phyloP scores from a whole-genome alignment of 1,140 invertebrate species.

The Microplitis mediator region DNA sequence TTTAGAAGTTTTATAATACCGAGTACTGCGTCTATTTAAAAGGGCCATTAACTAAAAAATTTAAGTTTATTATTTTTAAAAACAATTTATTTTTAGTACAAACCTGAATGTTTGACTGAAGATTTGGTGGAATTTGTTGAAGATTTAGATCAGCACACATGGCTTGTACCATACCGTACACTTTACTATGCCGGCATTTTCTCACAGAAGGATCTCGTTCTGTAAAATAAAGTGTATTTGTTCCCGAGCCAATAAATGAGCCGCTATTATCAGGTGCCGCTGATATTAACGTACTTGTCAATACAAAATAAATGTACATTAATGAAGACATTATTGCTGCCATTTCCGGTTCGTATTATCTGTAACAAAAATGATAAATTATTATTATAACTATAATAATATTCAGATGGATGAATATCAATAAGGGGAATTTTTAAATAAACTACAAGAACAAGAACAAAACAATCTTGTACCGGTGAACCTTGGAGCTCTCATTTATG shows the following conservation, averaged over 20 bases:
- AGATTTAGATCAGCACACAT: slow-evolving; percentile 9
- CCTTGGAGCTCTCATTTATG: slow-evolving; percentile 15
- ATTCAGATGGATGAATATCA: not conserved
- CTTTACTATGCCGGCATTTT: slow-evolving; percentile 11
- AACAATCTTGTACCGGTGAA: slow-evolving; percentile 2
- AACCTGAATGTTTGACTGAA: slow-evolving; percentile 16
- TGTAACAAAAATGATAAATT: not conserved
- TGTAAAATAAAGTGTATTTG: not conserved
- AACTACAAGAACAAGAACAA: slow-evolving; percentile 2
- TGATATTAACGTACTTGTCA: not conserved
- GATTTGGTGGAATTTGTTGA: slow-evolving; percentile 9
- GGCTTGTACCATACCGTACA: slow-evolving; percentile 8
- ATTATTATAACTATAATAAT: not conserved
- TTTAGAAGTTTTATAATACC: too few species aligned
- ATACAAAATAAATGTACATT: not conserved
- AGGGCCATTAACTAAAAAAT: too few species aligned
- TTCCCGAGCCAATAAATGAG: not conserved
- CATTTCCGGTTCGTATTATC: not conserved
- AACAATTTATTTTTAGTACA: not conserved
- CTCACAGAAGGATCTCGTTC: not conserved
- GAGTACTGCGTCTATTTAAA: too few species aligned
- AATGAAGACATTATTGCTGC: not conserved
- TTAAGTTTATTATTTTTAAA: too few species aligned
- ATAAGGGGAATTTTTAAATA: slow-evolving; percentile 6
- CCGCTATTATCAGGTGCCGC: not conserved